Evolutionary conservation across 2,888 invertebrate genomes (phyloP), one percentile per base, ranked within the genome.

Genomic region (Ecliptopera silaceata): DNA sequence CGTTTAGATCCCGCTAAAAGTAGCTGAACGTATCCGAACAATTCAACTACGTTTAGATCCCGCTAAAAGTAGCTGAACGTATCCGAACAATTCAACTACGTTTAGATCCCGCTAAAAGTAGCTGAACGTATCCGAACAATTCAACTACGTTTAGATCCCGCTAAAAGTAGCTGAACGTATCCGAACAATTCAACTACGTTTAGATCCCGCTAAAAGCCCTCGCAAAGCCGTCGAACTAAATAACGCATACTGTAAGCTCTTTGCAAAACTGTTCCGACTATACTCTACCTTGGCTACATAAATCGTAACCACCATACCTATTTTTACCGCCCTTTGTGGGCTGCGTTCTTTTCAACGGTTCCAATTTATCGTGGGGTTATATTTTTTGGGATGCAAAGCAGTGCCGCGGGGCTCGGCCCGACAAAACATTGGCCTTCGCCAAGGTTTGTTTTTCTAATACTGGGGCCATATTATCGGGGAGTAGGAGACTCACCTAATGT

Each of bases 311-410:
- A 11, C 3, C n/a, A 17, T 39, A 39, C 18, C 64, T 63, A 65
- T 69, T 76, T 82, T 80, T 80, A 77, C 72, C 69, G 67, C 77
- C 81, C 79, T 78, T 69, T 68, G 80, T 71, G 82, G 77, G 80
- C 83, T 80, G 79, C 75, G 73, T 73, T 79, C 75, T 76, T 77
- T 81, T 82, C 78, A 75, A 80, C 84, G 80, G 81, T 86, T 85
- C 82, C 85, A 86, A 86, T 86, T 82, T 84, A 82, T 84, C 42
- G 54, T 13, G 17, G 22, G 54, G 45, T 54, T 68, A 78, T 74
- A 79, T 82, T 83, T 85, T 84, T 84, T 82, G 75, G 75, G 72
- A 86, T 87, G 88, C 86, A 86, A 86, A 86, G 77, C 81, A 78
- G 79, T 80, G 45, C 41, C 49, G 10, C 36, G 47, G 41, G 55